These are phyloP conservation scores for Clivina fossor DNA, from an alignment of 2,888 invertebrate genomes.

Conservation along the genomic window DNA sequence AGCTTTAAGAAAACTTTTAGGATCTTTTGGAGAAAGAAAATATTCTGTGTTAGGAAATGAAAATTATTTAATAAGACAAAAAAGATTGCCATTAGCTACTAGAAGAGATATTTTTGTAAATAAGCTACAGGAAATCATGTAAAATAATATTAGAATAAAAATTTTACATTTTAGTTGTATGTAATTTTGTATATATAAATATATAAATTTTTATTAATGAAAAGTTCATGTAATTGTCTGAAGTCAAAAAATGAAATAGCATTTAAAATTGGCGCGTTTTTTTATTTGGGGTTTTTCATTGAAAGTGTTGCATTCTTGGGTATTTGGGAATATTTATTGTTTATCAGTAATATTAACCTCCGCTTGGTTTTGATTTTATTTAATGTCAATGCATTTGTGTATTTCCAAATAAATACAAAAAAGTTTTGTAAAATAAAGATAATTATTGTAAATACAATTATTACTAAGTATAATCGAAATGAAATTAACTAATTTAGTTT, in stretches of 20 bases:
- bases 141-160: constrained; percentile 8
- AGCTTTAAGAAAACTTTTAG: constrained; percentile 68
- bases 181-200: background rate
- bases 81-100: constrained; percentile 64
- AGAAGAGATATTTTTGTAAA: constrained; percentile 68
- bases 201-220: too few species aligned
- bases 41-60: constrained; percentile 72
- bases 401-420: constrained; percentile 26
- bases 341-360: constrained; percentile 27
- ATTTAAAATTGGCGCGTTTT: constrained; percentile 13
- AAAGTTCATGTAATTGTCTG: too few species aligned
- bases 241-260: too few species aligned
- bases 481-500: constrained; percentile 25
- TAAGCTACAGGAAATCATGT: constrained; percentile 50
- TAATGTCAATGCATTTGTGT: constrained; percentile 33
- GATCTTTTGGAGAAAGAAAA: constrained; percentile 60
- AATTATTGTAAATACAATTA: constrained; percentile 37
- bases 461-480: constrained; percentile 33
- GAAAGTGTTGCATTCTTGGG: background rate
- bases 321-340: constrained; percentile 23
- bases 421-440: constrained; percentile 17
- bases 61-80: constrained; percentile 65
- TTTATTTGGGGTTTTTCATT: constrained; percentile 14
- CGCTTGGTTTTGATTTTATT: constrained; percentile 34
- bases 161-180: constrained; percentile 5